A percentile compares a stretch with the other conserved stretches of the same genome.
Conservation (phyloP, 2,888 invertebrate species). For the Eristalis tenax region DNA sequence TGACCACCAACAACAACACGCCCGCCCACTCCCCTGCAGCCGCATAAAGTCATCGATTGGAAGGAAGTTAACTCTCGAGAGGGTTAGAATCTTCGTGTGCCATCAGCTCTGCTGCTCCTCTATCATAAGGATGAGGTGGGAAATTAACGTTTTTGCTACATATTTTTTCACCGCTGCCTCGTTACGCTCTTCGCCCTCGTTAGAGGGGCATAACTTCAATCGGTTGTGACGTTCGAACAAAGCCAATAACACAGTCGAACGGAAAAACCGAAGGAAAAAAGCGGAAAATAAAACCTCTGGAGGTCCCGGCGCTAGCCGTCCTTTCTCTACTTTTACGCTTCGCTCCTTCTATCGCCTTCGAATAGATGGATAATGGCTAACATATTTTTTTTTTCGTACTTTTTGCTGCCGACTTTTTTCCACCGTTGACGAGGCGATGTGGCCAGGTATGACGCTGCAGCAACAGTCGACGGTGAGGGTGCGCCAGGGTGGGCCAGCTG, state of each 20-base stretch:
- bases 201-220: constrained; percentile 62
- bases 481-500: neutral
- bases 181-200: constrained; percentile 5
- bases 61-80: constrained; percentile 36
- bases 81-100: constrained; percentile 13
- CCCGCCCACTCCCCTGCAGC: neutral
- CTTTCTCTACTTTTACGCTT: constrained; percentile 50
- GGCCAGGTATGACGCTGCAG: constrained; percentile 33
- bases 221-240: constrained; percentile 71
- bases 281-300: constrained; percentile 1
- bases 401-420: constrained; percentile 55
- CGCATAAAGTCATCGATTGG: constrained; percentile 48
- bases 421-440: constrained; percentile 42
- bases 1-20: constrained; percentile 15
- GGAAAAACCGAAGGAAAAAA: constrained; percentile 37
- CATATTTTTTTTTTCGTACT: constrained; percentile 67
- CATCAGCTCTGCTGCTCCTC: constrained; percentile 15
- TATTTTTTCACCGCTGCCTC: constrained; percentile 31
- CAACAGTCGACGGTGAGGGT: neutral
- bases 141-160: constrained; percentile 70
- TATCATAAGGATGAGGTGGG: constrained; percentile 58
- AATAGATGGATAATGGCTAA: constrained; percentile 71
- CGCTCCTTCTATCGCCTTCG: constrained; percentile 53
- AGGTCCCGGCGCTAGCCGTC: constrained; percentile 30
- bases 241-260: constrained; percentile 72